phyloP scores from a whole-genome alignment of 2,797 vertebrate species.

The Austrolebias charrua region DNA sequence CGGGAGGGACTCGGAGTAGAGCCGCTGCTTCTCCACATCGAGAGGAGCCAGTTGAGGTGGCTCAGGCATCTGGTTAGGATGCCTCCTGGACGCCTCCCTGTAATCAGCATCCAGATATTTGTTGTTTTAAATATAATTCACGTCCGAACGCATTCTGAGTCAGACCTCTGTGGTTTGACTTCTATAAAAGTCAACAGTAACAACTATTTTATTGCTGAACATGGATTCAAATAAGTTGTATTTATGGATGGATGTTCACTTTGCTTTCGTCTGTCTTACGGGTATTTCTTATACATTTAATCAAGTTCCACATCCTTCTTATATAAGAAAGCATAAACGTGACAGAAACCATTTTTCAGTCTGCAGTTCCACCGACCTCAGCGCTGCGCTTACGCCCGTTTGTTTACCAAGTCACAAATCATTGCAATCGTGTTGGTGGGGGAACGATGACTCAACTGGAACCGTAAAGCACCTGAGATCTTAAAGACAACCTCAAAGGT shows the following conservation, averaged over 20 bases:
- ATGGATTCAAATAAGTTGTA: not conserved
- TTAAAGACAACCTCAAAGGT: constrained; percentile 21
- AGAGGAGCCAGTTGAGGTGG: no score
- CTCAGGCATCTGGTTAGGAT: no score
- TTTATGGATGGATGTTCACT: constrained; percentile 4
- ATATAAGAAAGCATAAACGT: constrained; percentile 21
- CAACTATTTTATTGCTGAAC: constrained; percentile 10
- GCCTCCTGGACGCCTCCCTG: no score
- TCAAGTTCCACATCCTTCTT: constrained; percentile 13
- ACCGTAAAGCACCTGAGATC: constrained; percentile 7
- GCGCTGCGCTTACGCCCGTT: constrained; percentile 8
- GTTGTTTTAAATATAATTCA: constrained; percentile 18
- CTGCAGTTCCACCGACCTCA: constrained; percentile 20
- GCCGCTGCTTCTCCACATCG: no score
- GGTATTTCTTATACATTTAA: not conserved
- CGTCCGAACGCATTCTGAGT: not conserved
- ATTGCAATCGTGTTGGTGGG: constrained; percentile 6
- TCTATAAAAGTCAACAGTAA: constrained; percentile 2
- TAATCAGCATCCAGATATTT: constrained; percentile 1
- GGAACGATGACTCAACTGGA: constrained; percentile 25
- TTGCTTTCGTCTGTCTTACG: not conserved
- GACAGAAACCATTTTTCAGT: constrained; percentile 21
- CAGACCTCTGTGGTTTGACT: not conserved
- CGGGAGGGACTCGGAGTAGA: no score
- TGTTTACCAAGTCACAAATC: constrained; percentile 24